Evolutionary conservation across 2,113 vertebrate species (phyloP), one percentile per base, ranked within the genome.

Genomic region (Crotalus helleri): DNA sequence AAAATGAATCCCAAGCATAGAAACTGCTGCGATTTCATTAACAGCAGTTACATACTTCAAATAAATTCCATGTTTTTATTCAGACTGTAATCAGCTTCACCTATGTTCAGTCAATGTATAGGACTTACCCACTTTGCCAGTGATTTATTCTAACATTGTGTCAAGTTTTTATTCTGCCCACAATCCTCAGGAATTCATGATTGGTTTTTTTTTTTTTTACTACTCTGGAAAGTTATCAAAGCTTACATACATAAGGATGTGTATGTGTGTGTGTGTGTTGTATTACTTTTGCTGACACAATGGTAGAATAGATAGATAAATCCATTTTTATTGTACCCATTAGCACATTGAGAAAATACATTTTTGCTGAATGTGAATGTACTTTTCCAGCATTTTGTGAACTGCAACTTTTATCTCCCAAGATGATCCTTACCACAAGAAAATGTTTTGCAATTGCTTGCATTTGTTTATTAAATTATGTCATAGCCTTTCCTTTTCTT

Each of bases 381-480:
- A 92, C 21, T 64, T 33, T 88, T 64, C 46, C 58, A 69, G 85
- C 46, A 39, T 58, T 92, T 85, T 51, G 10, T 53, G 58, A 64
- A 92, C 46, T 85, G 24, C 44, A 44, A 55, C 4, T 44, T 89
- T 69, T 88, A 58, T 89, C 53, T 85, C 87, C 53, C 87, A 89
- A 85, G 87, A 49, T 49, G 53, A 92, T 89, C 64, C 53, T 64
- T 53, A 88, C 55, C 53, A 81, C 55, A 81, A 49, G 87, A 88
- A 88, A 89, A 85, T 58, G 92, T 23, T 26, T 81, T 92, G 61
- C 64, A 92, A 53, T 87, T 87, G 23, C 57, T 5, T 87, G 33
- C 23, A 92, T 33, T 92, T 53, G 44, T 87, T 92, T 49, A 92
- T 53, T 92, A 64, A 64, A 87, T 87, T 87, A 33, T 61, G 26